These are phyloP conservation scores for Agrotis exclamationis DNA, from an alignment of 2,888 invertebrate species.

Conservation along the genomic window DNA sequence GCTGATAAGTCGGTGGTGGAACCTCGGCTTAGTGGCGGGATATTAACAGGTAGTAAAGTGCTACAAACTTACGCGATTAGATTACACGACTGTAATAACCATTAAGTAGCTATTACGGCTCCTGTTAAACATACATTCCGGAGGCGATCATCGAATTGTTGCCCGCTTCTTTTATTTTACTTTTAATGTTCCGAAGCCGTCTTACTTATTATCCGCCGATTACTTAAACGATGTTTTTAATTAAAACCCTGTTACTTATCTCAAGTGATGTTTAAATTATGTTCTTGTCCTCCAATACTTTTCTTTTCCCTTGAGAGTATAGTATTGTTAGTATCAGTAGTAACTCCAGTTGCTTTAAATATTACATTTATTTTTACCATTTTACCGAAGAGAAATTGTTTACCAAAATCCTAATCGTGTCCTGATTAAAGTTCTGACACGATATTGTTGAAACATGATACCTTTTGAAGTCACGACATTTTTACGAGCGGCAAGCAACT, in stretches of 20 bases:
- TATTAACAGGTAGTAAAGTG: conserved; percentile 49
- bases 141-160: conserved; percentile 26
- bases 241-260: conserved; percentile 23
- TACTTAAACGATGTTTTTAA: conserved; percentile 42
- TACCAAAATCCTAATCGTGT: conserved; percentile 13
- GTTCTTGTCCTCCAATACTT: conserved; percentile 5
- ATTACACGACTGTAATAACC: conserved; percentile 49
- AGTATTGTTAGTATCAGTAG: conserved; percentile 16
- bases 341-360: conserved; percentile 2
- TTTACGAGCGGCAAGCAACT: not conserved
- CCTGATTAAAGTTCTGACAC: not conserved
- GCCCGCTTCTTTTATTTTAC: conserved; percentile 15
- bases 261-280: conserved; percentile 25
- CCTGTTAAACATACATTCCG: conserved; percentile 40
- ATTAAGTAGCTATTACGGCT: conserved; percentile 43
- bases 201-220: conserved; percentile 39
- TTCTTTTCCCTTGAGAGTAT: conserved; percentile 1
- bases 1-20: conserved; percentile 39
- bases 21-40: conserved; percentile 27
- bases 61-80: conserved; percentile 60
- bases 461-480: conserved; percentile 10
- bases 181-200: conserved; percentile 30
- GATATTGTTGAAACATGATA: conserved; percentile 13
- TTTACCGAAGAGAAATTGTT: not conserved
- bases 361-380: not conserved